Evolutionary conservation across 2,797 vertebrate genomes (phyloP).

Genomic region (Pseudopleuronectes americanus): DNA sequence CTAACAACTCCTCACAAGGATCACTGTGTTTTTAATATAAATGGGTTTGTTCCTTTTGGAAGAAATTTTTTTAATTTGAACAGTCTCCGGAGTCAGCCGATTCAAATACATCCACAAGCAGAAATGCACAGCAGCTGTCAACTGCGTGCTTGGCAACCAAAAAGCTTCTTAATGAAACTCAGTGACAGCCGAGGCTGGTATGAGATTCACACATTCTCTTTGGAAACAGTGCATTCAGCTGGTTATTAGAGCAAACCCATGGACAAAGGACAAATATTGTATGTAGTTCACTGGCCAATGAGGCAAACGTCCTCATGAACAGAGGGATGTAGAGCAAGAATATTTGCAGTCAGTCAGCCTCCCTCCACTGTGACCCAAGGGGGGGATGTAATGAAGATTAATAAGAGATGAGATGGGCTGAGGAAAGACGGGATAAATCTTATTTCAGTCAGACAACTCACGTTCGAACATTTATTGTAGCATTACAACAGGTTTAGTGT

Average conservation of each 20-base stretch:
- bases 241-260: not conserved
- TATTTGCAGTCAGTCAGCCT: slow-evolving; percentile 42
- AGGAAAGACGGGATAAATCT: slow-evolving; percentile 5
- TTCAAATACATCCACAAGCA: slow-evolving; percentile 21
- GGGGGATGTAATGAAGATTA: slow-evolving; percentile 20
- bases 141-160: slow-evolving; percentile 23
- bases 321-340: slow-evolving; percentile 1
- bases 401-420: slow-evolving; percentile 1
- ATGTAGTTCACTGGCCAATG: slow-evolving; percentile 1
- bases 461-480: too few species aligned
- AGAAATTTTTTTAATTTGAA: slow-evolving; percentile 17
- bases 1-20: slow-evolving; percentile 5
- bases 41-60: slow-evolving; percentile 31
- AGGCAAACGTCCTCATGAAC: not conserved
- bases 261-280: slow-evolving; percentile 2
- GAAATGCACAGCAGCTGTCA: slow-evolving; percentile 1
- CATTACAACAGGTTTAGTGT: too few species aligned
- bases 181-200: slow-evolving; percentile 18
- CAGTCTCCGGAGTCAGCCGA: slow-evolving; percentile 22
- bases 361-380: not conserved
- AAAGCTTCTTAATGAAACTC: slow-evolving; percentile 32
- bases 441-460: not conserved
- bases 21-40: slow-evolving; percentile 29
- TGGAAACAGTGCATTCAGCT: slow-evolving; percentile 6
- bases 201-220: slow-evolving; percentile 2